Conservation (phyloP, 2,888 invertebrate species). For the Odontocolon sp. region DNA sequence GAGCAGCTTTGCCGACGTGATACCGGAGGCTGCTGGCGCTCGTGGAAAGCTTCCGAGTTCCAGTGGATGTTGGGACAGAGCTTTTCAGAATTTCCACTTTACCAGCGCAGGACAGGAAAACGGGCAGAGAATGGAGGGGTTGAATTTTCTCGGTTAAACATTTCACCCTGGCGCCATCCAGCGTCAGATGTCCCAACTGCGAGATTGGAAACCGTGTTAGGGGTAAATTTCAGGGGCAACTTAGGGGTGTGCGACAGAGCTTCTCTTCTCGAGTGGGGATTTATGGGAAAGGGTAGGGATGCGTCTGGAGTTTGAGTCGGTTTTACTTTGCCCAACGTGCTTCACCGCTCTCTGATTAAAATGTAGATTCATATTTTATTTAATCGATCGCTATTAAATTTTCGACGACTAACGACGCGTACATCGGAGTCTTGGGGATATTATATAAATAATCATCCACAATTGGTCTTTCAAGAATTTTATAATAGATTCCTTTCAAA, state of each 20-base stretch:
- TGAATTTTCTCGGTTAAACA: conserved; percentile 63
- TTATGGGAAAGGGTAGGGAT: not conserved
- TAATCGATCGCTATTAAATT: not conserved
- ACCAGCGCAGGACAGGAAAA: conserved; percentile 68
- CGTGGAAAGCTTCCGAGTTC: conserved; percentile 35
- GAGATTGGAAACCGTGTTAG: conserved; percentile 41
- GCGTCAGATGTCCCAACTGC: conserved; percentile 64
- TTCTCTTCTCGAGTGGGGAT: not conserved
- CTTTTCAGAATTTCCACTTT: conserved; percentile 67
- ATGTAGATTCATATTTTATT: not conserved
- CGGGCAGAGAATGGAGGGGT: conserved; percentile 8
- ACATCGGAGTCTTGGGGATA: too few relatives aligned
- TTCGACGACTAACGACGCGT: too few relatives aligned
- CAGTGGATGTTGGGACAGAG: conserved; percentile 35
- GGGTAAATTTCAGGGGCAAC: conserved; percentile 53
- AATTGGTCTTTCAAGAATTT: too few relatives aligned
- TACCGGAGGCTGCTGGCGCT: conserved; percentile 41
- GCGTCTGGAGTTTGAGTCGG: conserved; percentile 63
- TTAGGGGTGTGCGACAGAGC: conserved; percentile 4
- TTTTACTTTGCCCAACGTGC: conserved; percentile 66
- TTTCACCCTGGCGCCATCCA: conserved; percentile 73
- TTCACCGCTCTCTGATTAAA: not conserved
- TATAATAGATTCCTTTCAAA: too few relatives aligned
- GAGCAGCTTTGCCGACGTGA: conserved; percentile 58
- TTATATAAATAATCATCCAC: too few relatives aligned